These are phyloP conservation scores for Yoshiicerus persimilis DNA, from an alignment of 1,140 invertebrate species.

Conservation along the genomic window DNA sequence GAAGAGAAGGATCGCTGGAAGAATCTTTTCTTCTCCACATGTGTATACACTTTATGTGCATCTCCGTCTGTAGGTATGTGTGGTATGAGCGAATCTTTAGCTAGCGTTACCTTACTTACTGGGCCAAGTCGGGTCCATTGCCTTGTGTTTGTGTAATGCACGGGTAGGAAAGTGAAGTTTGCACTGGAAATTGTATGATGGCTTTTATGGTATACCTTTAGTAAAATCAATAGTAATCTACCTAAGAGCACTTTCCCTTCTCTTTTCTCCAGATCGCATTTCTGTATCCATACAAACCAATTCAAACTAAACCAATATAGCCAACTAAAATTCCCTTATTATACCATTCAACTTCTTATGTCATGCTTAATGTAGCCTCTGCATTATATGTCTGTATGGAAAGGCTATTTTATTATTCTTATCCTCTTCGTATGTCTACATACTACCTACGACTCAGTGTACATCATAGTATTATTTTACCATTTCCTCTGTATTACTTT, in stretches of 20 bases:
- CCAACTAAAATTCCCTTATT: not conserved
- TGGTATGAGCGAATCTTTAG: not conserved
- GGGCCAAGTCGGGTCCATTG: not conserved
- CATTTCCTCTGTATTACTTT: too few species aligned
- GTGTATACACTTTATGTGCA: not conserved
- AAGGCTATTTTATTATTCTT: not conserved
- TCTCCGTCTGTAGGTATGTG: not conserved
- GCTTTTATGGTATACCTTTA: not conserved
- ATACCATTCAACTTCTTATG: not conserved
- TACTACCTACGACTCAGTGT: not conserved
- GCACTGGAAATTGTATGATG: not conserved
- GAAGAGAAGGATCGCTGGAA: not conserved
- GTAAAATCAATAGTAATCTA: slow-evolving; percentile 44
- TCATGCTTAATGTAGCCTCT: not conserved
- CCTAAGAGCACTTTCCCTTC: slow-evolving; percentile 38
- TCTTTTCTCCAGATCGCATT: not conserved
- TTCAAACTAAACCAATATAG: not conserved
- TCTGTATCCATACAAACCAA: not conserved
- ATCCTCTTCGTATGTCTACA: not conserved
- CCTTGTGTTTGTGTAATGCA: not conserved
- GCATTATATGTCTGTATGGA: not conserved
- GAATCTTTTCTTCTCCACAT: not conserved
- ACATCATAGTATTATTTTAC: too few species aligned
- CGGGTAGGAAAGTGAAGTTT: not conserved
- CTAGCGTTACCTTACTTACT: not conserved